Conservation (phyloP, 2,113 vertebrate species). For the Erpornis zantholeuca region DNA sequence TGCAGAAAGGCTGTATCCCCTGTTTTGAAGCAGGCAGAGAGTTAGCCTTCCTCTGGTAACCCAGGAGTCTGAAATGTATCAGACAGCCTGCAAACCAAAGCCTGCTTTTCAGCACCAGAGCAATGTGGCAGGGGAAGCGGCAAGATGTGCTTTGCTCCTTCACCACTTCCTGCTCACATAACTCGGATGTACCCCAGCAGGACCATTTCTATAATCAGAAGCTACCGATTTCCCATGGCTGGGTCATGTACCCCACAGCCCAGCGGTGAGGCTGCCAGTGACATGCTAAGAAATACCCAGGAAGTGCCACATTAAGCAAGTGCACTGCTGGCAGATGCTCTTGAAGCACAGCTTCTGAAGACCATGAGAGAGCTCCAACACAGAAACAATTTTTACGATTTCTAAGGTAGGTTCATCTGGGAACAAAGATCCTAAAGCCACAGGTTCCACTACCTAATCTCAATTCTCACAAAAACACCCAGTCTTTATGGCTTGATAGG, state of each 20-base stretch:
- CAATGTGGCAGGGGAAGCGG: constrained; percentile 21
- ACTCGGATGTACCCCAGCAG: constrained; percentile 2
- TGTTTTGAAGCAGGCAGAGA: not conserved
- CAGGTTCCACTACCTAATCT: not conserved
- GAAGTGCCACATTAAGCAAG: not conserved
- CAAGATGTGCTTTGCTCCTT: not conserved
- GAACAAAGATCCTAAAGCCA: not conserved
- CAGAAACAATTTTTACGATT: not conserved
- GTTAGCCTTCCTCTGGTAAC: not conserved
- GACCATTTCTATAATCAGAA: not conserved
- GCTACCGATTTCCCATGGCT: not conserved
- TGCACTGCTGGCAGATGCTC: not conserved
- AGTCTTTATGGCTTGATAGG: not conserved
- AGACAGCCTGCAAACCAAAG: constrained; percentile 4
- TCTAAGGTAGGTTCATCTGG: not conserved
- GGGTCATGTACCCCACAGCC: not conserved
- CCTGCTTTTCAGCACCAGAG: not conserved
- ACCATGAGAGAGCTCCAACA: not conserved
- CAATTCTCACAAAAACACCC: not conserved
- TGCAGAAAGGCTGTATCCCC: not conserved
- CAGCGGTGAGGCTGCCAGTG: not conserved
- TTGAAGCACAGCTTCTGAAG: not conserved
- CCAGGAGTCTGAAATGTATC: not conserved
- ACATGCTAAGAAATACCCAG: not conserved
- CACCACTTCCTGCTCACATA: constrained; percentile 58